Base-by-base conservation (phyloP, 2,888 invertebrate genomes). In the Creontiades dilutus region DNA sequence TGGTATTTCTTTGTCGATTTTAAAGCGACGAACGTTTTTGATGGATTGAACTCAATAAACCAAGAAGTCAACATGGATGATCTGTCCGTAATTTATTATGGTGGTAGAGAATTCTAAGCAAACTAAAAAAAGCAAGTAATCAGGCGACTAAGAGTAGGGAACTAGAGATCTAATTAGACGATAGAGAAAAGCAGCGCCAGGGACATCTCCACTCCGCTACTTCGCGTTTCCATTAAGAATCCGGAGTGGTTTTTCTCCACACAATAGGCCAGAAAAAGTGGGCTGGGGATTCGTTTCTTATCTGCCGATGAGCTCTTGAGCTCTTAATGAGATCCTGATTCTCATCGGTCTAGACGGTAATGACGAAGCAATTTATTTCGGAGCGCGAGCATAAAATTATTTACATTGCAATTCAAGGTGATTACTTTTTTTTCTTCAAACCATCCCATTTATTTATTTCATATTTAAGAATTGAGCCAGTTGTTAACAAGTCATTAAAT, bases 91-190 rank as follows among this genome's bases (percentile, higher is more conserved):
- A 37, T 37, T 37, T 37, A 37, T 37, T 37, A 7, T 37, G 37
- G 37, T 37, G 3, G 37, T 37, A 4, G 37, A 7, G 37, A 37
- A 37, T 37, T 37, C 37, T 37, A 37, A 37, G 37, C 12, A 19
- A 23, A 23, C 5, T 23, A 68, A 68, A 61, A 61, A 61, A n/a
- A 16, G 9, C 68, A 27, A 68, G 68, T 68, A 68, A 68, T 68
- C 68, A 68, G 23, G 9, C n/a, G 16, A 9, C 19, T n/a, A n/a
- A 28, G 28, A 27, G 46, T 37, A 19, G 61, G 13, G n/a, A 85
- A 85, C 85, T 61, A 85, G 37, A 85, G 85, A 85, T 85, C 85
- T 85, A 85, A 85, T 85, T 85, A 85, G 27, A 19, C n/a, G 85
- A 85, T 85, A 85, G 68, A 85, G 85, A 55, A 61, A 85, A 85